Conservation (phyloP, 2,797 vertebrate genomes). For the Sarcophilus harrisii region DNA sequence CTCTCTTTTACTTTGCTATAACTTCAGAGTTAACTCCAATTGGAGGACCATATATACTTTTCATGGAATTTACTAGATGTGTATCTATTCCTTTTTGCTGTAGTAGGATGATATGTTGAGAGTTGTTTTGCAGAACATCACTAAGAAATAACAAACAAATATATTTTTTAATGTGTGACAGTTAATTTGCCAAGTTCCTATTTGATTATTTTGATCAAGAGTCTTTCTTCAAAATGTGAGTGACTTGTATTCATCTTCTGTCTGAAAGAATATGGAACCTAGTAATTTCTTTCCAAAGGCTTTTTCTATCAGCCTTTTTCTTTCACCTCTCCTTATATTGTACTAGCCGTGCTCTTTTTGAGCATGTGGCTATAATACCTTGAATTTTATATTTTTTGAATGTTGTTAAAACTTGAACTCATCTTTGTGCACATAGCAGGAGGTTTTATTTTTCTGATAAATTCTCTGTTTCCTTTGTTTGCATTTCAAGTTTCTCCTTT, state of each 20-base stretch:
- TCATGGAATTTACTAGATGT: conserved; percentile 12
- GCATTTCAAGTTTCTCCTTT: neutral
- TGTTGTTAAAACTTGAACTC: neutral
- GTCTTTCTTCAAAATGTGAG: neutral
- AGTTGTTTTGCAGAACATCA: neutral
- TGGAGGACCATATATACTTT: conserved; percentile 25
- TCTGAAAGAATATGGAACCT: neutral
- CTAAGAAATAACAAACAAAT: neutral
- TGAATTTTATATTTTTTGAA: neutral
- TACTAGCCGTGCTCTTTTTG: conserved; percentile 22
- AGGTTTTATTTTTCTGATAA: neutral
- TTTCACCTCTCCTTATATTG: neutral
- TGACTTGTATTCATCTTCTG: neutral
- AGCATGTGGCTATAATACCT: neutral
- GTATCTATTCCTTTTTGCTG: neutral
- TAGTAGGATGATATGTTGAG: neutral
- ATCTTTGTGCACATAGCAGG: neutral
- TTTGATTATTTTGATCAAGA: neutral
- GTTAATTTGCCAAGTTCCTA: neutral
- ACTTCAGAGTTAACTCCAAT: neutral
- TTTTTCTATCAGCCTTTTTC: neutral
- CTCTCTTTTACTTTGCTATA: neutral
- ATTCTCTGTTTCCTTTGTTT: conserved; percentile 11
- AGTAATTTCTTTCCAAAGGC: conserved; percentile 22
- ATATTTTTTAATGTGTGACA: neutral